Conservation (phyloP, 2,888 invertebrate species). For the Patella pellucida region DNA sequence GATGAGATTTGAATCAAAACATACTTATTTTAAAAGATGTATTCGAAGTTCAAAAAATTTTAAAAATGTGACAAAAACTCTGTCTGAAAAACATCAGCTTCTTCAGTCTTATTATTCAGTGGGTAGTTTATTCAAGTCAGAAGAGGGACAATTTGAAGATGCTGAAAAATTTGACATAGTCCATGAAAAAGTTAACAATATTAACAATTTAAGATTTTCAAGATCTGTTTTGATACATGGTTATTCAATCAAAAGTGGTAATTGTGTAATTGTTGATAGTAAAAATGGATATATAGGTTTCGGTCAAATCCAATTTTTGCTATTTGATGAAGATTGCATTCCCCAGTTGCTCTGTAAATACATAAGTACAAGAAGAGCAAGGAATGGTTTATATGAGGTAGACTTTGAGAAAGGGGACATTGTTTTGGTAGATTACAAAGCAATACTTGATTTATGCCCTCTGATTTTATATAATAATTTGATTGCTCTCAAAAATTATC, state of each 20-base stretch:
- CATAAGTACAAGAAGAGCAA: not conserved
- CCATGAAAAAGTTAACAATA: not conserved
- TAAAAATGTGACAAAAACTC: constrained; percentile 12
- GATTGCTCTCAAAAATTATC: too few species aligned
- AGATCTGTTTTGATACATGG: not conserved
- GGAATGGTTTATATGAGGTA: not conserved
- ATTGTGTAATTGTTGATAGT: not conserved
- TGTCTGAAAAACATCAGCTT: too few species aligned
- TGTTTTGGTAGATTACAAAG: not conserved
- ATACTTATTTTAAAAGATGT: constrained; percentile 16
- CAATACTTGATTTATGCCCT: not conserved
- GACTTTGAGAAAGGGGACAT: not conserved
- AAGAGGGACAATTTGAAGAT: not conserved
- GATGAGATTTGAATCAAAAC: constrained; percentile 18
- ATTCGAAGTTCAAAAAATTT: constrained; percentile 9
- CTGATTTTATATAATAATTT: not conserved
- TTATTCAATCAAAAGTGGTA: not conserved
- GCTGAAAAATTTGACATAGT: not conserved
- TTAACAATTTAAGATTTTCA: not conserved
- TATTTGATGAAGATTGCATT: not conserved
- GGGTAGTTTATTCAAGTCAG: not conserved
- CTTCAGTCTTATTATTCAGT: not conserved
- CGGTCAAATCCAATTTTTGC: not conserved
- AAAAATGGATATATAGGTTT: not conserved
- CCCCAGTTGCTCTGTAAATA: not conserved